These are phyloP conservation scores for Acleris laterana DNA, from an alignment of 2,888 invertebrate species.

Conservation along the genomic window DNA sequence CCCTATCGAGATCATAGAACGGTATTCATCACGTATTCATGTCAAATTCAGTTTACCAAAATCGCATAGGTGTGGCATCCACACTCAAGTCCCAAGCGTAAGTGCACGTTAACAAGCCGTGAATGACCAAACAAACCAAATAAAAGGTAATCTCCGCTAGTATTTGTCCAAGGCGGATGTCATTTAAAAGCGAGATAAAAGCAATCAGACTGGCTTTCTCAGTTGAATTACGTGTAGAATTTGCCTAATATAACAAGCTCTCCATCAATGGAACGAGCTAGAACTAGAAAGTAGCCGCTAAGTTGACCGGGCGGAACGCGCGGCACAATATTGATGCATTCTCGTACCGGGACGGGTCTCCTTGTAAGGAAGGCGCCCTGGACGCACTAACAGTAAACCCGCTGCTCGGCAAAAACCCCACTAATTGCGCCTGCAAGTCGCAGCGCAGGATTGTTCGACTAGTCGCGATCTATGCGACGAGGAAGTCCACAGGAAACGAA, in stretches of 20 bases:
- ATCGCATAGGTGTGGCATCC: constrained; percentile 4
- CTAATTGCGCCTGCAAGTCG: constrained; percentile 60
- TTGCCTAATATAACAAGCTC: constrained; percentile 38
- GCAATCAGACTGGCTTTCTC: constrained; percentile 23
- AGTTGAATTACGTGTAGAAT: constrained; percentile 36
- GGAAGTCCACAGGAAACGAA: constrained; percentile 32
- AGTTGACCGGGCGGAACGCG: constrained; percentile 46
- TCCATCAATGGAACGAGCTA: constrained; percentile 39
- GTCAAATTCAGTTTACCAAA: constrained; percentile 17
- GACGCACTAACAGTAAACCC: constrained; percentile 68
- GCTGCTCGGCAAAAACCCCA: constrained; percentile 61
- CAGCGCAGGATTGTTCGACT: constrained; percentile 48
- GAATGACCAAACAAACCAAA: constrained; percentile 27
- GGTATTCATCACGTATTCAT: constrained; percentile 10
- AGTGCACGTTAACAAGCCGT: constrained; percentile 31
- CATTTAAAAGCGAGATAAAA: constrained; percentile 16
- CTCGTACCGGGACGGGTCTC: constrained; percentile 63
- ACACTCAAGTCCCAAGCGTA: background rate
- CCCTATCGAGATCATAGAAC: constrained; percentile 8
- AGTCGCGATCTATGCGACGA: constrained; percentile 38
- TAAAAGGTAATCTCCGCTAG: constrained; percentile 23
- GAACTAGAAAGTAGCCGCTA: constrained; percentile 48
- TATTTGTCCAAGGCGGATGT: constrained; percentile 26
- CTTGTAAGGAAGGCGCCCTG: constrained; percentile 71
- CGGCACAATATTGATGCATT: constrained; percentile 71